Evolutionary conservation across 2,888 invertebrate species (phyloP).

Genomic region (Rhamphomyia laevipes): DNA sequence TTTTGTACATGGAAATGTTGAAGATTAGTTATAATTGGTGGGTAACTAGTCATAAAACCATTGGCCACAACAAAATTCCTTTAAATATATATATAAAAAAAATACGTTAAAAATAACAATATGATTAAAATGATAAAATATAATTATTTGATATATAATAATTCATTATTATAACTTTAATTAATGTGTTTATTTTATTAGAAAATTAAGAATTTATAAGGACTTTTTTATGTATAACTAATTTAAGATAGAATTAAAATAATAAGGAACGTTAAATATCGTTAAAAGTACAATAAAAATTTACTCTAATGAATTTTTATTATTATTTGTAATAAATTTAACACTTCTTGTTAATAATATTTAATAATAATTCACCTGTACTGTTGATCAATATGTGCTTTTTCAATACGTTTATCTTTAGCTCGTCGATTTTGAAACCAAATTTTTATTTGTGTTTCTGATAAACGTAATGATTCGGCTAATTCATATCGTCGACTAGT

Average conservation of each 20-base stretch:
- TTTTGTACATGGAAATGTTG: conserved; percentile 4
- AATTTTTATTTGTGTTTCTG: conserved; percentile 77
- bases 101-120: conserved; percentile 6
- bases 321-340: too few relatives aligned
- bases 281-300: too few relatives aligned
- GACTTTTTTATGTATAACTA: too few relatives aligned
- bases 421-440: conserved; percentile 93
- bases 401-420: conserved; percentile 92
- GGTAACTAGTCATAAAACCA: conserved; percentile 42
- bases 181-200: neutral
- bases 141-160: too few relatives aligned
- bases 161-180: too few relatives aligned
- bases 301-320: too few relatives aligned
- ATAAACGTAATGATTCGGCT: conserved; percentile 54
- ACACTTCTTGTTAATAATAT: too few relatives aligned
- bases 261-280: too few relatives aligned
- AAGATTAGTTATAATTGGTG: conserved; percentile 19
- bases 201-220: neutral
- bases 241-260: too few relatives aligned
- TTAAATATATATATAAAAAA: conserved; percentile 14
- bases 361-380: conserved; percentile 54
- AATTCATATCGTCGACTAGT: conserved; percentile 64
- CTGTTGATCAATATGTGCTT: conserved; percentile 89
- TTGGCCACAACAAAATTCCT: conserved; percentile 51
- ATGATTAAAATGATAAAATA: too few relatives aligned